phyloP scores from a whole-genome alignment of 1,140 invertebrate species.

The Dreissena polymorpha region DNA sequence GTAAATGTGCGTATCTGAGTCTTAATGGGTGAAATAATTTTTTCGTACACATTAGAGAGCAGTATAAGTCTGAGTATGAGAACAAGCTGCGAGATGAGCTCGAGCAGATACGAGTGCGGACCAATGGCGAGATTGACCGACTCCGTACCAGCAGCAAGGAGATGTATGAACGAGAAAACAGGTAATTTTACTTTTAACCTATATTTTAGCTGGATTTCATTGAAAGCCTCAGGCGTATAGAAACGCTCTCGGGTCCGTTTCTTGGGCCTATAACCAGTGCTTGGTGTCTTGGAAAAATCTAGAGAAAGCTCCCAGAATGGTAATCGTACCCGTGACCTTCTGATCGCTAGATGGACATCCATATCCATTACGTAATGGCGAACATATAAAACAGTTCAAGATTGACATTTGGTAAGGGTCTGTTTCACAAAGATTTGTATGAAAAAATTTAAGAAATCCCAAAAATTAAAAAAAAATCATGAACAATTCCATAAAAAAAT shows the following conservation, averaged over 20 bases:
- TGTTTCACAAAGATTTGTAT: not conserved
- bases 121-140: slow-evolving; percentile 78
- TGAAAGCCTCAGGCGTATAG: too few relatives aligned
- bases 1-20: too few relatives aligned
- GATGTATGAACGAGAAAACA: slow-evolving; percentile 80
- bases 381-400: not conserved
- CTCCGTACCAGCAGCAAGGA: slow-evolving; percentile 76
- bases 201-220: not conserved
- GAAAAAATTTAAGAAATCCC: too few relatives aligned
- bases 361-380: too few relatives aligned
- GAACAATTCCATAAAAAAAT: too few relatives aligned
- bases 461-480: too few relatives aligned
- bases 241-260: too few relatives aligned
- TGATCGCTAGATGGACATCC: too few relatives aligned
- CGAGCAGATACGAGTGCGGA: slow-evolving; percentile 74
- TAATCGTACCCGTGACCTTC: too few relatives aligned
- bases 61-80: slow-evolving; percentile 80
- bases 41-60: slow-evolving; percentile 68
- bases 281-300: too few relatives aligned
- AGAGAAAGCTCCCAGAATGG: not conserved
- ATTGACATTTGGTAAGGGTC: not conserved
- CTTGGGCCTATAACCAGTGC: too few relatives aligned
- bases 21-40: too few relatives aligned
- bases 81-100: slow-evolving; percentile 78
- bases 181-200: slow-evolving; percentile 58